Evolutionary conservation across 2,888 invertebrate species (phyloP).

Genomic region (Philopedon plagiatum): DNA sequence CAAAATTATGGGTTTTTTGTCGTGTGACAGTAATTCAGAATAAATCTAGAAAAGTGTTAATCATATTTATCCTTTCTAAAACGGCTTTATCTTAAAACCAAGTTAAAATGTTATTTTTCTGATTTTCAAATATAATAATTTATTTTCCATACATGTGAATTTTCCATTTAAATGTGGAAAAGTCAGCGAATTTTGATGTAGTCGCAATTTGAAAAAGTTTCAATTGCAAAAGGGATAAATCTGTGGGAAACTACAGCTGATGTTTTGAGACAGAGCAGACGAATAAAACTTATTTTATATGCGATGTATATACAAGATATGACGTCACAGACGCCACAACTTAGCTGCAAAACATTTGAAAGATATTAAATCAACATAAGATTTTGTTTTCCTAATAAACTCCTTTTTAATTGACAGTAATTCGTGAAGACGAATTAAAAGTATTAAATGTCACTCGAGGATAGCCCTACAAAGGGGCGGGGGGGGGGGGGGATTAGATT

Average conservation of each 20-base stretch:
- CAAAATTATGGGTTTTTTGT: too few species aligned
- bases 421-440: too few species aligned
- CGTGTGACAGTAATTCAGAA: too few species aligned
- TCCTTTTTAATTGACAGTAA: too few species aligned
- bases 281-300: neutral
- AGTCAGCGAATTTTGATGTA: constrained; percentile 24
- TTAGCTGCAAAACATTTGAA: neutral
- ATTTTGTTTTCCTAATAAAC: too few species aligned
- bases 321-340: neutral
- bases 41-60: too few species aligned
- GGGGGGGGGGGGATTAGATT: too few species aligned
- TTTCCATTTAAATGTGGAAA: constrained; percentile 13
- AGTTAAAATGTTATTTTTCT: neutral
- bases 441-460: too few species aligned
- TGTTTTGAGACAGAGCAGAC: neutral
- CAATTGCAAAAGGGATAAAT: constrained; percentile 30
- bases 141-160: constrained; percentile 1
- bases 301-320: neutral
- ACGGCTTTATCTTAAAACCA: too few species aligned
- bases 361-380: neutral
- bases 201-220: constrained; percentile 27
- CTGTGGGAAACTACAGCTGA: constrained; percentile 19
- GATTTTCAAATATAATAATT: neutral
- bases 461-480: too few species aligned
- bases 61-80: too few species aligned